Conservation (phyloP, 1,140 invertebrate genomes). For the Neodiprion lecontei region DNA sequence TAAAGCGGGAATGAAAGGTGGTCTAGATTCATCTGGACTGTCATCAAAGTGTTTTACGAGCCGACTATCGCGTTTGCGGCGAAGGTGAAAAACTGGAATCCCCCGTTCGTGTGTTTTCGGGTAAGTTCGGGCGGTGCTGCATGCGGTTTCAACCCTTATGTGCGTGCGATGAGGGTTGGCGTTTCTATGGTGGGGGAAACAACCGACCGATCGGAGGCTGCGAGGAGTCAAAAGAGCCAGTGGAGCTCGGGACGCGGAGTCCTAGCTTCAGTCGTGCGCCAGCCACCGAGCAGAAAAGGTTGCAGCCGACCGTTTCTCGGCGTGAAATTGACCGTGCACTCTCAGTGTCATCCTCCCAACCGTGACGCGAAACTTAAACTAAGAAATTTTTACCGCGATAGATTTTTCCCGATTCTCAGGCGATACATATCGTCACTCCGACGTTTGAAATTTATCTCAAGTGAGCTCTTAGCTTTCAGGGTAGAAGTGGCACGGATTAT, state of each 20-base stretch:
- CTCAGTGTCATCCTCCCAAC: too few relatives aligned
- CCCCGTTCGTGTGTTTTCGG: slow-evolving; percentile 1
- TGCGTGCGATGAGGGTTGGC: slow-evolving; percentile 5
- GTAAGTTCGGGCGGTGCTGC: neutral
- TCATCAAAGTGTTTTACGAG: neutral
- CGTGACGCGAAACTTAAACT: too few relatives aligned
- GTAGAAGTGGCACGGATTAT: neutral
- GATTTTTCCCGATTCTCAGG: too few relatives aligned
- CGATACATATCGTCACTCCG: too few relatives aligned
- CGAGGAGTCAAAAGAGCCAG: slow-evolving; percentile 3
- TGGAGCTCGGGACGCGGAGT: slow-evolving; percentile 1
- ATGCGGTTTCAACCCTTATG: slow-evolving; percentile 7
- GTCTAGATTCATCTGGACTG: neutral
- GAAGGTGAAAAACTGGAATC: neutral
- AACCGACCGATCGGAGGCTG: slow-evolving; percentile 3
- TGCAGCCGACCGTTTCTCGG: neutral
- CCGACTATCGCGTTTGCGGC: neutral
- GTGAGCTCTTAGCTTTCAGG: neutral
- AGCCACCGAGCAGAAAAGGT: neutral
- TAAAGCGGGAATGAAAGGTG: neutral
- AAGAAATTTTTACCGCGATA: too few relatives aligned
- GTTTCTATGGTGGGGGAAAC: slow-evolving; percentile 6
- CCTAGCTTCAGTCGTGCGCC: slow-evolving; percentile 4
- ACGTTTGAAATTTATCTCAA: slow-evolving; percentile 6
- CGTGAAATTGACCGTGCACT: neutral